These are phyloP conservation scores for honey bee (Apis mellifera) DNA, from an alignment of 1,140 invertebrate species.

Conservation along the genomic window DNA sequence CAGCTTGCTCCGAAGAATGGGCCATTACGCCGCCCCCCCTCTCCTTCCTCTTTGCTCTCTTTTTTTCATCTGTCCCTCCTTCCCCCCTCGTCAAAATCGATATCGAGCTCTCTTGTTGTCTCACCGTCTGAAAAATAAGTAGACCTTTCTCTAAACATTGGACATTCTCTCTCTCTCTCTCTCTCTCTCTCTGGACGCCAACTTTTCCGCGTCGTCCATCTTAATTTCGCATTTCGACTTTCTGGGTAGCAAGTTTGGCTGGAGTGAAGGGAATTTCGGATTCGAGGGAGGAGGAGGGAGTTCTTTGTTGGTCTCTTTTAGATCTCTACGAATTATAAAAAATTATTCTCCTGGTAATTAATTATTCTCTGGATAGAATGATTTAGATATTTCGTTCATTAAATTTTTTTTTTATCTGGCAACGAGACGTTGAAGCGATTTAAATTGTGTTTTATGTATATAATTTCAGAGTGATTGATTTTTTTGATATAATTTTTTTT, in stretches of 20 bases:
- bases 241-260: neutral
- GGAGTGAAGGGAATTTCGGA: neutral
- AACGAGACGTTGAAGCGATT: too few relatives aligned
- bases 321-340: neutral
- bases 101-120: conserved; percentile 33
- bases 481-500: too few relatives aligned
- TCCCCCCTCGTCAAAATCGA: conserved; percentile 22
- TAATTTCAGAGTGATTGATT: too few relatives aligned
- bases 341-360: neutral
- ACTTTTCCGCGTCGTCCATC: conserved; percentile 21
- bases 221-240: conserved; percentile 14
- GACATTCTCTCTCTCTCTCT: conserved; percentile 35
- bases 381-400: too few relatives aligned
- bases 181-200: too few relatives aligned
- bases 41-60: neutral
- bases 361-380: too few relatives aligned
- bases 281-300: too few relatives aligned
- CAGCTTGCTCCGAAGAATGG: conserved; percentile 36
- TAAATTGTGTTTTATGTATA: too few relatives aligned
- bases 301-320: neutral
- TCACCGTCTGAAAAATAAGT: conserved; percentile 28
- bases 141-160: conserved; percentile 34
- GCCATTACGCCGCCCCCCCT: conserved; percentile 4
- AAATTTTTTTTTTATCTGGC: too few relatives aligned
- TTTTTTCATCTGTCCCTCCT: neutral